Percentiles rank a stretch among this genome's conserved stretches.
Conservation (phyloP, 2,888 invertebrate genomes). For the Torymus auratus region DNA sequence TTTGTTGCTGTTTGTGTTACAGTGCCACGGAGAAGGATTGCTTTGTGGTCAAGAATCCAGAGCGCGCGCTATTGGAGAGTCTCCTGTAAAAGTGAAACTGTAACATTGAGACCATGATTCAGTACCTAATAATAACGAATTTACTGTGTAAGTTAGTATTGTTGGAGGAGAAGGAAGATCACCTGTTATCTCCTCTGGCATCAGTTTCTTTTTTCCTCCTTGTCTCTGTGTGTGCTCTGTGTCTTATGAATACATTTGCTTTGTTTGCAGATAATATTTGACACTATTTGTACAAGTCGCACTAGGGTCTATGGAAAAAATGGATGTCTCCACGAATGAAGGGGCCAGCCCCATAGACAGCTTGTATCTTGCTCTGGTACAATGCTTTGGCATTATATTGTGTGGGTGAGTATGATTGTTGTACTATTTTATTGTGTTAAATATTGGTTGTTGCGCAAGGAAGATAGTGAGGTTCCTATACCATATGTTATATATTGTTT, state of each 20-base stretch:
- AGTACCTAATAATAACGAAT: neutral
- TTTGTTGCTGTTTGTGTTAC: too few relatives aligned
- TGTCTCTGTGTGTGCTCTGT: too few relatives aligned
- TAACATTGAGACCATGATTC: neutral
- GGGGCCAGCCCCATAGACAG: conserved; percentile 82
- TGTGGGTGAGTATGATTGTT: conserved; percentile 84
- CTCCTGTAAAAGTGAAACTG: too few relatives aligned
- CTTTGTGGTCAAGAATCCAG: too few relatives aligned
- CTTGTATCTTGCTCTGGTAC: conserved; percentile 92
- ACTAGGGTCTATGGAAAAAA: conserved; percentile 7
- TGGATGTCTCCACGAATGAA: conserved; percentile 44
- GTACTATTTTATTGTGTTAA: neutral
- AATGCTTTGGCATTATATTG: conserved; percentile 94
- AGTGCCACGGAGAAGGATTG: too few relatives aligned
- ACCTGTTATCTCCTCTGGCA: too few relatives aligned
- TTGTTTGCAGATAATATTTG: conserved; percentile 12
- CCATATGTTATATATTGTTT: too few relatives aligned
- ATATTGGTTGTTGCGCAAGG: neutral
- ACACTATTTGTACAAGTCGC: neutral
- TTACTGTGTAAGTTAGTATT: neutral
- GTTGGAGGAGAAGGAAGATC: too few relatives aligned
- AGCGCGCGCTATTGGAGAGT: too few relatives aligned
- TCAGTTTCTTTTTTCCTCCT: too few relatives aligned
- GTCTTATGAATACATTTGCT: too few relatives aligned
- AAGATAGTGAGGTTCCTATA: too few relatives aligned